Base-by-base conservation (phyloP, 2,113 vertebrate genomes). In the Gavia stellata region DNA sequence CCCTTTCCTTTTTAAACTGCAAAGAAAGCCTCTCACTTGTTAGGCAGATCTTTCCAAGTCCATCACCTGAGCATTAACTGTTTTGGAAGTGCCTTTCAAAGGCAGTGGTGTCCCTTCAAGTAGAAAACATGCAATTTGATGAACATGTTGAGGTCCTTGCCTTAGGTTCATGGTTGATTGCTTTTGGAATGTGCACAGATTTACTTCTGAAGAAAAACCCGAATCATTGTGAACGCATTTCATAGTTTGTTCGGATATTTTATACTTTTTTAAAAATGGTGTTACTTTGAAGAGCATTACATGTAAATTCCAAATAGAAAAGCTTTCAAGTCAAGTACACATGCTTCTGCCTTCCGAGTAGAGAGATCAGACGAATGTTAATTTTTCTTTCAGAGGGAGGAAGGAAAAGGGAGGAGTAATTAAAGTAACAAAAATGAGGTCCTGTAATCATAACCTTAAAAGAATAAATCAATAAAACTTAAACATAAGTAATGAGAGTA, bases 301-400 rank as follows among this genome's bases (percentile, higher is more conserved):
- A 50, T 94, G 56, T 90, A 91, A 89, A 96, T 97, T 97, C 80
- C 80, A 96, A 91, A 86, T 73, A 88, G 85, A 63, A 91, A 81
- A 88, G 73, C 92, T 97, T 97, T 97, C 53, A 95, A 80, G 89
- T 88, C 89, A 91, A 80, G 50, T 88, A 71, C 45, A 40, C 34
- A 19, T 81, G 42, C 58, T 88, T 66, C 56, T 75, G 50, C 71
- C 50, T 96, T 95, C 82, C 50, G 80, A 92, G 82, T 8, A 40
- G 58, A 70, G 52, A 81, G 79, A 88, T 96, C 87, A 94, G 74
- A 70, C 1, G 0, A 67, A 92, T 93, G 71, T 70, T 92, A 83
- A 88, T 93, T 93, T 95, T 50, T 83, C 42, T 86, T 92, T 77
- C 66, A 68, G 70, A 90, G 29, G 45, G 70, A 74, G 47, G 71